These are phyloP conservation scores for Ptilodon capucinus DNA, from an alignment of 2,888 invertebrate genomes.

Conservation along the genomic window DNA sequence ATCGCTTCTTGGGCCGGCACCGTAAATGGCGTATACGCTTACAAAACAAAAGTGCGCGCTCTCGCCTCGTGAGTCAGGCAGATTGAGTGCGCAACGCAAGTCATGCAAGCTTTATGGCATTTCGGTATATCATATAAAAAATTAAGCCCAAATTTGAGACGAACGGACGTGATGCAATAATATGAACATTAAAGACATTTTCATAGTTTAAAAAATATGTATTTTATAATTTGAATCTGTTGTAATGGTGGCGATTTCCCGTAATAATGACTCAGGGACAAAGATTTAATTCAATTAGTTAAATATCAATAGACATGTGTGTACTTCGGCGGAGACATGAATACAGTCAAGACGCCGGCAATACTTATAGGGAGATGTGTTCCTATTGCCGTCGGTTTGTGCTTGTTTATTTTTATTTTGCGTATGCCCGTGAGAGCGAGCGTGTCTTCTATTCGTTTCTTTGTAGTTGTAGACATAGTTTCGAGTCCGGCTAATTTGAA, in stretches of 20 bases:
- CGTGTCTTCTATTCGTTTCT: slow-evolving; percentile 57
- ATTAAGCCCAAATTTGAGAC: slow-evolving; percentile 5
- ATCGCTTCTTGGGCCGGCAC: slow-evolving; percentile 28
- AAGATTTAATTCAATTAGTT: no score
- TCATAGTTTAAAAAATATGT: not conserved
- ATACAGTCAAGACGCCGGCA: slow-evolving; percentile 12
- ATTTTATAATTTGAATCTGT: no score
- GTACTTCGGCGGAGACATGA: not conserved
- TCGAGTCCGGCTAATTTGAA: slow-evolving; percentile 17
- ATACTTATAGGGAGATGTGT: slow-evolving; percentile 10
- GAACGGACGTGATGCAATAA: not conserved
- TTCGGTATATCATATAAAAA: slow-evolving; percentile 26
- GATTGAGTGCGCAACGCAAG: slow-evolving; percentile 41
- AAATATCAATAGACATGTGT: not conserved
- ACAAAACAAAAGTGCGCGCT: slow-evolving; percentile 55
- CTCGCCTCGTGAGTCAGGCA: slow-evolving; percentile 48
- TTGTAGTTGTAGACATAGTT: slow-evolving; percentile 42
- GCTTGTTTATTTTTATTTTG: slow-evolving; percentile 64
- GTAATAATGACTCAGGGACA: no score
- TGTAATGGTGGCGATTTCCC: no score
- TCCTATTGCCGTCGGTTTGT: slow-evolving; percentile 33
- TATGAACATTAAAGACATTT: not conserved
- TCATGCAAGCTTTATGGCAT: slow-evolving; percentile 27
- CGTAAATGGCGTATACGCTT: slow-evolving; percentile 57
- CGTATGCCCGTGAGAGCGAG: slow-evolving; percentile 59